phyloP scores from a whole-genome alignment of 2,113 vertebrate species.

The Bubo blakistoni region DNA sequence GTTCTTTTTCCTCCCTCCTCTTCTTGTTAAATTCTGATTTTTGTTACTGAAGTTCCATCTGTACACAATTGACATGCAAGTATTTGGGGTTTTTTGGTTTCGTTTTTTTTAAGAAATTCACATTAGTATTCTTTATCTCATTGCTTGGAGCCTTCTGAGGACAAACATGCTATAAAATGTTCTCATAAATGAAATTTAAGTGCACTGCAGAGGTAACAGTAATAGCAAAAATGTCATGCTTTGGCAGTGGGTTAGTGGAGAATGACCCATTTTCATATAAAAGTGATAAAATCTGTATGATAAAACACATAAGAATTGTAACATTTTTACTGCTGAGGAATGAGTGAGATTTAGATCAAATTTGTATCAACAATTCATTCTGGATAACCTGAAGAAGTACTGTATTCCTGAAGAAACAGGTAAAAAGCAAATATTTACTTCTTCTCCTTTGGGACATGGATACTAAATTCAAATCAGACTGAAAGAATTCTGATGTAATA shows the following conservation, averaged over 20 bases:
- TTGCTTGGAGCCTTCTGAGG: slow-evolving; percentile 51
- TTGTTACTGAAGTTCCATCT: neutral
- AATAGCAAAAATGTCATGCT: slow-evolving; percentile 66
- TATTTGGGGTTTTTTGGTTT: neutral
- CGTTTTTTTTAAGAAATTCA: neutral
- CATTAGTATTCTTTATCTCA: slow-evolving; percentile 64
- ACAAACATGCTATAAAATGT: slow-evolving; percentile 63
- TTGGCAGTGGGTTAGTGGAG: slow-evolving; percentile 59
- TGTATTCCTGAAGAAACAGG: neutral
- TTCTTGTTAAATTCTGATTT: neutral
- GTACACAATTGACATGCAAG: neutral
- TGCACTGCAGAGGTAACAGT: slow-evolving; percentile 36
- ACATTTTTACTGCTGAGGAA: slow-evolving; percentile 11
- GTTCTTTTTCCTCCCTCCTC: neutral
- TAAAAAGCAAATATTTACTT: neutral
- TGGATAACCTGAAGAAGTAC: neutral
- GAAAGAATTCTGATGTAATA: neutral
- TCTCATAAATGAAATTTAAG: slow-evolving; percentile 69
- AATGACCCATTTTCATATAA: slow-evolving; percentile 69
- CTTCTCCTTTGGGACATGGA: neutral
- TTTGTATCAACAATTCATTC: neutral
- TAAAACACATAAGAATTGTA: slow-evolving; percentile 56
- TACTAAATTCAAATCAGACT: neutral
- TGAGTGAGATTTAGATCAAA: slow-evolving; percentile 28
- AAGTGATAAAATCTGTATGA: slow-evolving; percentile 63